Evolutionary conservation across 1,140 invertebrate species (phyloP).

Genomic region (Gerris buenoi): DNA sequence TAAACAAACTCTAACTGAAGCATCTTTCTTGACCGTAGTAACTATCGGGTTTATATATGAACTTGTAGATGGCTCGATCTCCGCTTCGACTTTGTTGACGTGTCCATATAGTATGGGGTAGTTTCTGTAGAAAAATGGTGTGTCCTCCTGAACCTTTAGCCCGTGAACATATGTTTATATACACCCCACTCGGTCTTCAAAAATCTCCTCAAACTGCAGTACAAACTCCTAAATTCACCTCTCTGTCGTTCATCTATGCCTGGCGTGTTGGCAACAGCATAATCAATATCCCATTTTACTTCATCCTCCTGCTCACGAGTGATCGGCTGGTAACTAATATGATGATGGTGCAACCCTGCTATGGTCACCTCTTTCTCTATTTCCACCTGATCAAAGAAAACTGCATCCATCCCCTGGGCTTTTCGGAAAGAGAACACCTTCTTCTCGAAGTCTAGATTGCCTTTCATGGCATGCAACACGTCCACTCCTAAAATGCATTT

Average conservation of each 20-base stretch:
- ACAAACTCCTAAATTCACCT: background rate
- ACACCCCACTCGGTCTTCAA: background rate
- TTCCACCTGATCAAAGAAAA: no score
- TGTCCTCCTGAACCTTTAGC: background rate
- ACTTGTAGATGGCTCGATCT: background rate
- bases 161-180: background rate
- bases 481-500: background rate
- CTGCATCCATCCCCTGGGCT: background rate
- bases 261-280: no score
- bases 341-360: background rate
- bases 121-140: background rate
- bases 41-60: slow-evolving; percentile 1
- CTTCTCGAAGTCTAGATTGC: background rate
- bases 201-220: background rate
- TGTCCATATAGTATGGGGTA: background rate
- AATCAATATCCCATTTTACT: no score
- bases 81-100: background rate
- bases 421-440: background rate
- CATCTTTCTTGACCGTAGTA: background rate
- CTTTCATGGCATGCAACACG: background rate
- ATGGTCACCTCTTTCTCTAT: no score
- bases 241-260: background rate
- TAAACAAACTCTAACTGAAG: background rate
- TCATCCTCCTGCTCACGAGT: no score
- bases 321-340: background rate